Base-by-base conservation (phyloP, 2,888 invertebrate species). In the Tetrapedia diversipes region DNA sequence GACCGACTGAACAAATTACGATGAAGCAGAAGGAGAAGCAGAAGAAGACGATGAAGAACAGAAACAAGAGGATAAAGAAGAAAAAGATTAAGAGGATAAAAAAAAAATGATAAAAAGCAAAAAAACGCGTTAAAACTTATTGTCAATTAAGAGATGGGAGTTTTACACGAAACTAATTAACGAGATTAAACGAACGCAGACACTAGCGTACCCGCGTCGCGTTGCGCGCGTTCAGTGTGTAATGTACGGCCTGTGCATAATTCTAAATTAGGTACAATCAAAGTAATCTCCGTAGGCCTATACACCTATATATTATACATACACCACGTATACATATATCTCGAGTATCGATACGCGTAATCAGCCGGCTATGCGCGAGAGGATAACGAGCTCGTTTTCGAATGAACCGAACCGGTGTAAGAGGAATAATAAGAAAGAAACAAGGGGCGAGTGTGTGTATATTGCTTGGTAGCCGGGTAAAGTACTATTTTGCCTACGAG, bases 261-360 rank as follows among this genome's bases (percentile, higher is more conserved):
- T 85, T 85, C 85, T 85, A 85, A 85, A 85, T 86, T 85, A 85
- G 84, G 39, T 85, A 85, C 77, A 76, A 83, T 79, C 78, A 73
- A 78, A 78, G 60, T 82, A 79, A 81, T 75, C 72, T 79, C 51
- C 69, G 74, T 84, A 84, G 82, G 79, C 74, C 79, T 77, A 70
- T 75, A 77, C 56, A 77, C 64, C 60, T 27, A 41, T 57, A 53
- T 19, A 39, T 66, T 70, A 78, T 34, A 51, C 43, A 34, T 69
- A 53, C 29, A 47, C 19, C n/a, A 61, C 6, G 27, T 54, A 54
- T 54, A 54, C 10, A 43, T 54, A 54, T 37, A 32, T 14, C 43
- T 49, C 39, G 34, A 39, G 37, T 49, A 24, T 7, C 22, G 4
- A 45, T 11, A 22, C 22, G 22, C 19, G n/a, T 43, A 59, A 57